phyloP scores from a whole-genome alignment of 2,888 invertebrate genomes.

The Platynereis dumerilii region DNA sequence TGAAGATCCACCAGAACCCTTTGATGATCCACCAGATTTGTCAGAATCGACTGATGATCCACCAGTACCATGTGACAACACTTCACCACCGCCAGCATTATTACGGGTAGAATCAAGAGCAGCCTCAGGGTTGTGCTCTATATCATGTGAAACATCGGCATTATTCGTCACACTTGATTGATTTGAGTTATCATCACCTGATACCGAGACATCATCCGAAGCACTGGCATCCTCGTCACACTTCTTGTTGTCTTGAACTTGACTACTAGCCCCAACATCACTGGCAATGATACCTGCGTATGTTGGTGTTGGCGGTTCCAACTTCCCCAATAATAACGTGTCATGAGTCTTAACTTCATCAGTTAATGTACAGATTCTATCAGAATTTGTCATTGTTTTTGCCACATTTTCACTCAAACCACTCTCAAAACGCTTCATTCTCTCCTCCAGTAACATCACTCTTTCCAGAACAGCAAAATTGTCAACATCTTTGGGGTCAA shows the following conservation, averaged over 20 bases:
- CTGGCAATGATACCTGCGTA: not conserved
- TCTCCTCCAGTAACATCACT: not conserved
- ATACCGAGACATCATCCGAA: no score
- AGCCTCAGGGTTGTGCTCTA: no score
- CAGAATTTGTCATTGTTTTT: not conserved
- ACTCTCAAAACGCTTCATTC: not conserved
- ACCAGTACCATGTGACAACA: no score
- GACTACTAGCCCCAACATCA: not conserved
- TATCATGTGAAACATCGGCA: no score
- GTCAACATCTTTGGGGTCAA: not conserved
- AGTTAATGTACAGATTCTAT: not conserved
- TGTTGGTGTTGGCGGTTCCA: not conserved
- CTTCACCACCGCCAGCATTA: no score
- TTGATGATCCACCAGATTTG: no score
- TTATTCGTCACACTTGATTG: not conserved
- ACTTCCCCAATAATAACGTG: not conserved
- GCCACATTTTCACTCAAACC: not conserved
- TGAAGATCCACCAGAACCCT: not conserved
- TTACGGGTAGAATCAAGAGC: no score
- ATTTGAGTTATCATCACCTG: not conserved
- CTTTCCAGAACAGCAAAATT: not conserved
- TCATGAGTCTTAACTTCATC: not conserved
- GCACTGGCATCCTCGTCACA: no score
- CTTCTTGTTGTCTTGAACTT: not conserved
- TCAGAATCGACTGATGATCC: no score